These are phyloP conservation scores for Ariopsis seemanni DNA, from an alignment of 2,113 vertebrate species.

Conservation along the genomic window DNA sequence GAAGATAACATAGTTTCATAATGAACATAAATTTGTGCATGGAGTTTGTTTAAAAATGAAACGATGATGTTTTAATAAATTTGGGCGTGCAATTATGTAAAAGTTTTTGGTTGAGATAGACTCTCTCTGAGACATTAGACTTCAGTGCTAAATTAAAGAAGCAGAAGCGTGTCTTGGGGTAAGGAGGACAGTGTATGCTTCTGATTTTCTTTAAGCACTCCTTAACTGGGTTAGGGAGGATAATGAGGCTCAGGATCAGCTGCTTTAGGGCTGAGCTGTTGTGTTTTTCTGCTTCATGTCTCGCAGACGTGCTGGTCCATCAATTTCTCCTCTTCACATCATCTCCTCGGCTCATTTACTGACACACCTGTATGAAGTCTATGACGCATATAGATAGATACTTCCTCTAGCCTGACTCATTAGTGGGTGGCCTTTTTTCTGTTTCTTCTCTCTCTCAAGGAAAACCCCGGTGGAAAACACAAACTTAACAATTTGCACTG, in stretches of 20 bases:
- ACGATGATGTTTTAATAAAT: background rate
- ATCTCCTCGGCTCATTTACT: background rate
- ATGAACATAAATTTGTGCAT: background rate
- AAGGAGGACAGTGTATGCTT: background rate
- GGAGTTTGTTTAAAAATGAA: background rate
- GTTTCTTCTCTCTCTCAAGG: background rate
- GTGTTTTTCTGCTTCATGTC: background rate
- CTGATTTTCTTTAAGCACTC: background rate
- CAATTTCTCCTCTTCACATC: background rate
- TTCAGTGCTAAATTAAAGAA: background rate
- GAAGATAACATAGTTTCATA: constrained; percentile 1
- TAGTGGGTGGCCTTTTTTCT: constrained; percentile 25
- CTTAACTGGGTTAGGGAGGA: background rate
- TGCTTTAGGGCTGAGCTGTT: background rate
- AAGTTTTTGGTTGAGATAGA: background rate
- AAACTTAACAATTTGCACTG: constrained; percentile 18
- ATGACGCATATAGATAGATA: constrained; percentile 7
- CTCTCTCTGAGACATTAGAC: background rate
- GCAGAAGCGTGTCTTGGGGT: background rate
- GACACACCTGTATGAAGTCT: constrained; percentile 32
- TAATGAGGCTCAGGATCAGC: background rate
- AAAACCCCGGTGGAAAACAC: constrained; percentile 27
- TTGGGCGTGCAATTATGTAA: background rate
- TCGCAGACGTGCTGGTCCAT: background rate
- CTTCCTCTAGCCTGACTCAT: background rate